These are phyloP conservation scores for Ctenomys sociabilis DNA, from an alignment of 2,113 vertebrate genomes.

Conservation along the genomic window DNA sequence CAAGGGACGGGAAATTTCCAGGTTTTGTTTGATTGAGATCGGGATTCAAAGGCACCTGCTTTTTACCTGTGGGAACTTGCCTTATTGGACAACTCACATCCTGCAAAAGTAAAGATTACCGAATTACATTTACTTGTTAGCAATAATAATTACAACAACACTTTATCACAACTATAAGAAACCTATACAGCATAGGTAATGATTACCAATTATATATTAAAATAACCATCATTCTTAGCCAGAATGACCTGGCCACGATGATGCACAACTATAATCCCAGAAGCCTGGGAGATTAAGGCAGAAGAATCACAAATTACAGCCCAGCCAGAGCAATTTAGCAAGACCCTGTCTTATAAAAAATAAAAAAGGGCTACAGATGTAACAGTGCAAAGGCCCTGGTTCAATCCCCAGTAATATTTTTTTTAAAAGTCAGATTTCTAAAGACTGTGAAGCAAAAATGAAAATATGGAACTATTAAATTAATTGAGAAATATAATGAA, in stretches of 20 bases:
- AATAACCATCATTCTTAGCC: neutral
- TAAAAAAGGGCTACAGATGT: neutral
- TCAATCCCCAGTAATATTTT: neutral
- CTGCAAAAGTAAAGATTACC: slow-evolving; percentile 85
- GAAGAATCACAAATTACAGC: neutral
- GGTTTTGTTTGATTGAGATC: slow-evolving; percentile 97
- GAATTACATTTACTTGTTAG: slow-evolving; percentile 66
- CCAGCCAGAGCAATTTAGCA: neutral
- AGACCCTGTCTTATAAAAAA: neutral
- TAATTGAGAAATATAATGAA: neutral
- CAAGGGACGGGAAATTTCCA: slow-evolving; percentile 95
- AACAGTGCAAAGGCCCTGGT: neutral
- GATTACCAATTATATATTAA: slow-evolving; percentile 45
- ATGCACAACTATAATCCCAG: neutral
- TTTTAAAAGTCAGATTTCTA: neutral
- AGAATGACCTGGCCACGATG: neutral
- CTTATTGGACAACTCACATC: slow-evolving; percentile 99
- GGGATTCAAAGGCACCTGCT: slow-evolving; percentile 99
- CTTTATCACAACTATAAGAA: slow-evolving; percentile 6
- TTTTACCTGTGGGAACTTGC: slow-evolving; percentile 99
- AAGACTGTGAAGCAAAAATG: slow-evolving; percentile 48
- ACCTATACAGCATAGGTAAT: neutral
- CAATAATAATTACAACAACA: slow-evolving; percentile 37
- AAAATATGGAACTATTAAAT: slow-evolving; percentile 31
- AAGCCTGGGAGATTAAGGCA: neutral